Percentiles rank a stretch among this genome's conserved stretches.
phyloP scores from a whole-genome alignment of 2,888 invertebrate species.

The Brachylomia viminalis region DNA sequence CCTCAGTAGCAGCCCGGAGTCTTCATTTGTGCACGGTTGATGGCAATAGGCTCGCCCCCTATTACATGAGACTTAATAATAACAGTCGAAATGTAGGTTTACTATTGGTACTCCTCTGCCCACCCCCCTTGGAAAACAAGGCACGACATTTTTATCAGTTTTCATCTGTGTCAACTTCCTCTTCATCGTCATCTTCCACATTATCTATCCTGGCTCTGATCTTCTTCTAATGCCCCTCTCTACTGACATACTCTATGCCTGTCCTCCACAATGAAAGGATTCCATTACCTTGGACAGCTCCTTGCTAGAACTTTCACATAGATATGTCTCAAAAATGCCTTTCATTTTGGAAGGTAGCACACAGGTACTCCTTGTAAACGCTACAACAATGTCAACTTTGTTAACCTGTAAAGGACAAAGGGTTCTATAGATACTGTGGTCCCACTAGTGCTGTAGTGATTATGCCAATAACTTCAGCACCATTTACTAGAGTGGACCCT shows the following conservation, averaged over 20 bases:
- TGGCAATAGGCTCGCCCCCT: too few relatives aligned
- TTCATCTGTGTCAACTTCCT: too few relatives aligned
- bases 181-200: background rate
- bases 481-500: constrained; percentile 57
- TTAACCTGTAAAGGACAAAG: background rate
- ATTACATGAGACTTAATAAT: too few relatives aligned
- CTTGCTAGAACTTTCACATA: background rate
- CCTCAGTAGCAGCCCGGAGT: too few relatives aligned
- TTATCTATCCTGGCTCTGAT: background rate
- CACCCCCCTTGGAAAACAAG: too few relatives aligned
- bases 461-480: constrained; percentile 43
- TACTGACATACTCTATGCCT: background rate
- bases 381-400: background rate
- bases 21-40: too few relatives aligned
- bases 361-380: background rate
- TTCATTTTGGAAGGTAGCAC: background rate
- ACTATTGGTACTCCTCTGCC: too few relatives aligned
- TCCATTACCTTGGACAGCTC: background rate
- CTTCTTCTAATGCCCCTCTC: background rate
- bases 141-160: too few relatives aligned
- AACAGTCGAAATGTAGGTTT: too few relatives aligned
- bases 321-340: background rate
- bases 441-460: constrained; percentile 37
- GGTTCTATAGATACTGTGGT: background rate
- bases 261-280: background rate